Base-by-base conservation (phyloP, 2,797 vertebrate genomes). In the Sebastes trivittatus region DNA sequence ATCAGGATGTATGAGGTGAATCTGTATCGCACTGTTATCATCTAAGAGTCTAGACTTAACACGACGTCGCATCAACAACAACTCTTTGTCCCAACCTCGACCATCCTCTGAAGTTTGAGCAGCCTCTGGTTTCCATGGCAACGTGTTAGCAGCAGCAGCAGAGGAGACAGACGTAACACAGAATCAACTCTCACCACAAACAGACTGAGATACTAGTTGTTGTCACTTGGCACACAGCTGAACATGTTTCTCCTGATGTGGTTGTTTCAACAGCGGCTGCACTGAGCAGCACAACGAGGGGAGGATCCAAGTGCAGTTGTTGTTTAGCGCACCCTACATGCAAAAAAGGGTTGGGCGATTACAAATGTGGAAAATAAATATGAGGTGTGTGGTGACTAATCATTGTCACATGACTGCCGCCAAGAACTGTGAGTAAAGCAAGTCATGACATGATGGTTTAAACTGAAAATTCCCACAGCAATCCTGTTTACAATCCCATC, bases 121-220 rank as follows among this genome's bases (percentile, higher is more conserved):
- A 65, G 30, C 67, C 76, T 52, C 71, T 52, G 72, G 85, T 89
- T 87, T 68, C 91, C 76, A 88, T 78, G 81, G 78, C 67, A 80
- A 93, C 85, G 5, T n/a, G 30, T 73, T 56, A 36, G n/a, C 54
- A 78, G 60, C 67, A 81, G 77, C 75, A 36, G 8, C 61, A 89
- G 81, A 84, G 52, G 46, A 81, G 23, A 65, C 49, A 38, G 55
- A 81, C 11, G 49, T 65, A 54, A 54, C 58, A 66, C 29, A 56
- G 32, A 75, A 58, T 73, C 30, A 38, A 18, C 66, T 76, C 63
- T 82, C 73, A 61, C 60, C 29, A 67, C 67, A 77, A 88, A 83
- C 22, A 75, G 29, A 78, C 60, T 23, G 20, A 61, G 75, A 77
- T 55, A 68, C 69, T 77, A 11, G 59, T 61, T 7, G 59, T 61